Conservation (phyloP, 1,140 invertebrate genomes). For the Spodoptera litura region DNA sequence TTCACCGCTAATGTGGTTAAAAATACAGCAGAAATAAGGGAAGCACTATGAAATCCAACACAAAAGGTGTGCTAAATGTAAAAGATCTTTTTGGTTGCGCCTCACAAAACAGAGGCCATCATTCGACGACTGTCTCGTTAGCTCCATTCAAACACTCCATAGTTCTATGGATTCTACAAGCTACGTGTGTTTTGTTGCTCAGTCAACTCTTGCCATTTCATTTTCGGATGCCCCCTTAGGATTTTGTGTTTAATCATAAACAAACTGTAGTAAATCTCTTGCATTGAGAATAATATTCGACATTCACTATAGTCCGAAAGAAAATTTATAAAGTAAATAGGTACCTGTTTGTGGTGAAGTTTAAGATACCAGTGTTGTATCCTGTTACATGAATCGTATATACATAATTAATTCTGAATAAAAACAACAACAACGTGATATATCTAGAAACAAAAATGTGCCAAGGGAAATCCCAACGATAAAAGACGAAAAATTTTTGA, state of each 20-base stretch:
- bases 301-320: no score
- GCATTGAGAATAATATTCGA: background rate
- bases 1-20: slow-evolving; percentile 24
- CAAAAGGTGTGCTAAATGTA: slow-evolving; percentile 22
- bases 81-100: slow-evolving; percentile 29
- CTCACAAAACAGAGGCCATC: slow-evolving; percentile 63
- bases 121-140: slow-evolving; percentile 71
- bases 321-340: background rate
- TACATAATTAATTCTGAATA: background rate
- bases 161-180: slow-evolving; percentile 62
- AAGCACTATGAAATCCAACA: slow-evolving; percentile 9
- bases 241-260: background rate
- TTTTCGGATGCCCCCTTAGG: slow-evolving; percentile 22
- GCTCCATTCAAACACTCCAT: slow-evolving; percentile 66
- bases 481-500: background rate
- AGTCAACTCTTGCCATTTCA: slow-evolving; percentile 57
- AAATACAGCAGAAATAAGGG: background rate
- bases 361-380: background rate
- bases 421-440: background rate
- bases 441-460: background rate
- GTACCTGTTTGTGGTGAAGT: background rate
- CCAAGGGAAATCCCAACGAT: slow-evolving; percentile 16
- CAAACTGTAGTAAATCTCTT: background rate
- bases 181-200: slow-evolving; percentile 63
- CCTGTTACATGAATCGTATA: background rate